phyloP scores from a whole-genome alignment of 2,797 vertebrate genomes.

The Phataginus tetradactyla region DNA sequence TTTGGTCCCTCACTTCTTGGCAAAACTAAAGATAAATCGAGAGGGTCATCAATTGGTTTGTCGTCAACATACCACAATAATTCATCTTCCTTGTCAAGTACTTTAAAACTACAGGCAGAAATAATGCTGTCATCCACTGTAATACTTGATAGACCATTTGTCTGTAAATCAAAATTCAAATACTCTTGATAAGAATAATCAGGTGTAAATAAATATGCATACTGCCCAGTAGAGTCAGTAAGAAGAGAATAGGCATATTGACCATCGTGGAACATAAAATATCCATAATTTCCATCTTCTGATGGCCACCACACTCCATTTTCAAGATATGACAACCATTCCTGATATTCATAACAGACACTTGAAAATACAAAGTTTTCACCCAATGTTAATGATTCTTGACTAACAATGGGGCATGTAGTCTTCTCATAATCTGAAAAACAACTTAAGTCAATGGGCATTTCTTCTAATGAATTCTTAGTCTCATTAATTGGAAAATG shows the following conservation, averaged over 20 bases:
- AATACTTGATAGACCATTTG: constrained; percentile 85
- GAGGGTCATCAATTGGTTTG: constrained; percentile 88
- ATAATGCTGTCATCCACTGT: constrained; percentile 90
- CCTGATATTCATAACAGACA: constrained; percentile 93
- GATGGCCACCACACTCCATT: constrained; percentile 97
- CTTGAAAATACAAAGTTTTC: constrained; percentile 88
- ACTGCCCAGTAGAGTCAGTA: constrained; percentile 94
- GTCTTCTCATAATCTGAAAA: constrained; percentile 83
- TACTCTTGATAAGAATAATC: constrained; percentile 86
- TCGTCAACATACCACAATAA: constrained; percentile 93
- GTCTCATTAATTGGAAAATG: constrained; percentile 84
- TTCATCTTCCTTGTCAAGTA: constrained; percentile 93
- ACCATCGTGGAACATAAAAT: constrained; percentile 96
- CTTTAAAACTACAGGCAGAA: constrained; percentile 94
- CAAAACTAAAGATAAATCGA: constrained; percentile 94
- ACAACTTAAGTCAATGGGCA: constrained; percentile 88
- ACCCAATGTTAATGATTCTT: constrained; percentile 85
- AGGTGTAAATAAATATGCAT: constrained; percentile 93
- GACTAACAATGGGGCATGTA: constrained; percentile 81
- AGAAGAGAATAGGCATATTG: constrained; percentile 96
- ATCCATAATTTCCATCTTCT: constrained; percentile 95
- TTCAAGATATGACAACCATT: constrained; percentile 94
- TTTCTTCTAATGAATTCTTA: constrained; percentile 84
- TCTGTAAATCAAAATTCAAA: constrained; percentile 85
- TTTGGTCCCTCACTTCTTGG: constrained; percentile 93